Evolutionary conservation across 2,888 invertebrate genomes (phyloP).

Genomic region (Synanthedon andrenaeformis): DNA sequence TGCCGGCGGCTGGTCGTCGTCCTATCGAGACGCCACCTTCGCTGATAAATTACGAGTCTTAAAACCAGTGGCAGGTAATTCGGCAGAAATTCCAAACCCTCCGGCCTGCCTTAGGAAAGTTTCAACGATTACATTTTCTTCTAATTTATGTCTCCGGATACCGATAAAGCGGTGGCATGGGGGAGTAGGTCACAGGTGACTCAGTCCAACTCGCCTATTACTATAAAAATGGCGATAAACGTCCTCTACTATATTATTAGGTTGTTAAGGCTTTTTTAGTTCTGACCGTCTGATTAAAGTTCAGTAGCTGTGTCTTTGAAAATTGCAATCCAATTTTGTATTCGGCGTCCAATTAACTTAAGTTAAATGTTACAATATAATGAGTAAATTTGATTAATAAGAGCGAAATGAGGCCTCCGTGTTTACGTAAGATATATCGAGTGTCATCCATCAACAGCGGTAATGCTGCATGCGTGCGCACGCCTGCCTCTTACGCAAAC

Average conservation of each 20-base stretch:
- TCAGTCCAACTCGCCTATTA: slow-evolving; percentile 16
- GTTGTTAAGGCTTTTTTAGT: background rate
- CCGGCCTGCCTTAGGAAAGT: slow-evolving; percentile 50
- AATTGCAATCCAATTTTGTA: background rate
- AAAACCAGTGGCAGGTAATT: slow-evolving; percentile 74
- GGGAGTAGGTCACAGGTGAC: slow-evolving; percentile 52
- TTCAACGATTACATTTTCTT: slow-evolving; percentile 65
- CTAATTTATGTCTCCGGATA: slow-evolving; percentile 59
- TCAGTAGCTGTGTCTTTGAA: no score
- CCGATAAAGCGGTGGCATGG: slow-evolving; percentile 48
- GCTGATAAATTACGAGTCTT: slow-evolving; percentile 74
- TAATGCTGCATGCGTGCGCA: slow-evolving; percentile 36
- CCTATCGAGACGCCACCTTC: slow-evolving; percentile 43
- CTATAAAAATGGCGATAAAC: slow-evolving; percentile 9
- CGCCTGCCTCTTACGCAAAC: slow-evolving; percentile 21
- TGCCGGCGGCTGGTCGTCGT: slow-evolving; percentile 31
- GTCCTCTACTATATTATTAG: background rate
- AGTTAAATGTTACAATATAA: background rate
- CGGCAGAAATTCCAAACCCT: slow-evolving; percentile 57
- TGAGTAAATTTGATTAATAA: slow-evolving; percentile 33
- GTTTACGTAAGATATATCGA: slow-evolving; percentile 35
- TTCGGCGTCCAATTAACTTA: background rate
- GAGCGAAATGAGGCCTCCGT: slow-evolving; percentile 28
- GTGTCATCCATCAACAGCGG: slow-evolving; percentile 35
- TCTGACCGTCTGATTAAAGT: no score